These are phyloP conservation scores for Chinchilla lanigera DNA, from an alignment of 2,113 vertebrate species.

Conservation along the genomic window DNA sequence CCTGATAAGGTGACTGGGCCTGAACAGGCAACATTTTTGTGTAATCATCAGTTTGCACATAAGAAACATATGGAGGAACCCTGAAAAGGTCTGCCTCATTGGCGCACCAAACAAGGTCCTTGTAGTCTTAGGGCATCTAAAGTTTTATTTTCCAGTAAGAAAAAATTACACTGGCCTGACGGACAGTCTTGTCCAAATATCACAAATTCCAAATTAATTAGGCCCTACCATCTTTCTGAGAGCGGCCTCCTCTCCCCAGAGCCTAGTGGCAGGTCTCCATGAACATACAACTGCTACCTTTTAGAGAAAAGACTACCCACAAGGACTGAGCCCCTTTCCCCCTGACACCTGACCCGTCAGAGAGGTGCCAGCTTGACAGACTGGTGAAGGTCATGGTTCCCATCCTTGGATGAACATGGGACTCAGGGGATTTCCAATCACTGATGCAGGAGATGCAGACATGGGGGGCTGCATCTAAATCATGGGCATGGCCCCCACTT, in stretches of 20 bases:
- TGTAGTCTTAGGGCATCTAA: not conserved
- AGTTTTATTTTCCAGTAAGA: not conserved
- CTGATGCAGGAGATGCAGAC: not conserved
- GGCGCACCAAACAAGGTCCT: not conserved
- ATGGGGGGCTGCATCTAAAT: no score
- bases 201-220: conserved; percentile 42
- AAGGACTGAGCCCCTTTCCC: not conserved
- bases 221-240: not conserved
- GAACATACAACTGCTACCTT: not conserved
- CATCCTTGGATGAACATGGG: not conserved
- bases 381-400: not conserved
- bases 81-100: not conserved
- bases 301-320: not conserved
- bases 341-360: no score
- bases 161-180: not conserved
- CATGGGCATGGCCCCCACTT: not conserved
- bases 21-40: not conserved
- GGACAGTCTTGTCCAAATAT: not conserved
- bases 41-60: not conserved
- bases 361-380: not conserved
- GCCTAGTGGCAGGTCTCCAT: not conserved
- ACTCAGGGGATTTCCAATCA: not conserved
- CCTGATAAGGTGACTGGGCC: not conserved
- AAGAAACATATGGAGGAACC: not conserved
- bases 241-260: not conserved